Evolutionary conservation across 2,113 vertebrate genomes (phyloP), one percentile per base, ranked within the genome.

Genomic region (Onychorhynchus coronatus): DNA sequence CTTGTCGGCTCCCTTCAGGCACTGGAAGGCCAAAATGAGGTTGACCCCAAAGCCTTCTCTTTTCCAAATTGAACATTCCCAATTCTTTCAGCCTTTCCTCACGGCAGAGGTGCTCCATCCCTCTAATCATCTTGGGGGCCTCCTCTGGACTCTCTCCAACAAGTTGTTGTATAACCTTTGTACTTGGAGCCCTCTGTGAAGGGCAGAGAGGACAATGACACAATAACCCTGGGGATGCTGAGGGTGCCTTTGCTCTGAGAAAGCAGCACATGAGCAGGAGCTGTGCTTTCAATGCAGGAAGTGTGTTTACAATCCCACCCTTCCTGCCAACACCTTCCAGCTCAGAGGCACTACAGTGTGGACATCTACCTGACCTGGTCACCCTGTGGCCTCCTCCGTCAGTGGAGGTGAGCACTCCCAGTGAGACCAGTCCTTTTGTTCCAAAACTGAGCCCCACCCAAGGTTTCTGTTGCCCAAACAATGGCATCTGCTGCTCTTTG

Each of bases 291-390:
- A 14, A 16, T 1, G 9, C 59, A 80, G 95, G 90, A 96, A 94
- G 9, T 0, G 2, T 12, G 7, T 82, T 81, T 62, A 41, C 41
- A 73, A 15, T 89, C 85, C 82, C 88, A 74, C 96, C 94, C 91
- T 96, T 97, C 92, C 94, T 94, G 85, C 58, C 75, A 86, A 82
- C 67, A 93, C 79, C 95, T 94, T 94, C 88, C 92, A 86, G 39
- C 66, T 70, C 73, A 81, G 83, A 91, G 50, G 12, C 50, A 8
- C 23, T 76, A 75, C 63, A 86, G 7, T 13, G 20, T 24, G 76
- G 79, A 24, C 25, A 33, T 39, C 75, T 76, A 77, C 80, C 82
- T 94, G 59, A 88, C 79, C 68, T 39, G n/a, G n/a, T 85, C 88
- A 80, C 50, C 88, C 63, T 1, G 1, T 17, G 3, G 67, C 78